phyloP scores from a whole-genome alignment of 35 echinoderm and acorn worm genomes.

The Apostichopus californicus region DNA sequence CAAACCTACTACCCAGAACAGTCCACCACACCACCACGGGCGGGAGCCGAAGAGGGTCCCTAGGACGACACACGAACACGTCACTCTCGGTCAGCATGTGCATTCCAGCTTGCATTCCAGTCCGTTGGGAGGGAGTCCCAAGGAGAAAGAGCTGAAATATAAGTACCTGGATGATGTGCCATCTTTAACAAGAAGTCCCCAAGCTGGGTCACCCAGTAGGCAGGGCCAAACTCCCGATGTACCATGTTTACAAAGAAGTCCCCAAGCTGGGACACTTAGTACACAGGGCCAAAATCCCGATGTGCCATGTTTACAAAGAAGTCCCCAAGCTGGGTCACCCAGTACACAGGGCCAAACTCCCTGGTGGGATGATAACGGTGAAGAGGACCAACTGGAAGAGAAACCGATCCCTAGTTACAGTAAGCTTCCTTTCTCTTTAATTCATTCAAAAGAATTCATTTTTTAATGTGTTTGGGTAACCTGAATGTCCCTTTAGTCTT shows the following conservation, averaged over 20 bases:
- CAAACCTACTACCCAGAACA: not conserved
- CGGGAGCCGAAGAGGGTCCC: not conserved
- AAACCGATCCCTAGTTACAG: slow-evolving; percentile 44
- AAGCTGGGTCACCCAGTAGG: no score
- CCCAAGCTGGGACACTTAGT: no score
- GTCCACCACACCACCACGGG: no score
- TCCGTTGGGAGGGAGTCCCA: not conserved
- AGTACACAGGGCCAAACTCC: not conserved
- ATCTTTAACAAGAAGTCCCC: not conserved
- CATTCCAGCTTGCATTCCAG: slow-evolving; percentile 4
- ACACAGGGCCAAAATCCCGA: no score
- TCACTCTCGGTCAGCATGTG: slow-evolving; percentile 28
- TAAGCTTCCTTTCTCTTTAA: not conserved
- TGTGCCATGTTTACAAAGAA: no score
- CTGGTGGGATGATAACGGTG: slow-evolving; percentile 23
- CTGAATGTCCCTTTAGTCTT: no score
- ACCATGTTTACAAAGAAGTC: no score
- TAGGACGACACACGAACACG: slow-evolving; percentile 25
- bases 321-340: not conserved
- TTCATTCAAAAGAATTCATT: not conserved
- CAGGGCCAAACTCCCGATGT: no score
- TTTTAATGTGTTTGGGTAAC: no score
- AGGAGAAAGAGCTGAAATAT: not conserved
- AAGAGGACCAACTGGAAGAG: slow-evolving; percentile 6
- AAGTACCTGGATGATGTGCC: not conserved